Percentiles rank a stretch among this genome's conserved stretches.
Conservation (phyloP, 1,140 invertebrate genomes). For the Drosophila rufa region DNA sequence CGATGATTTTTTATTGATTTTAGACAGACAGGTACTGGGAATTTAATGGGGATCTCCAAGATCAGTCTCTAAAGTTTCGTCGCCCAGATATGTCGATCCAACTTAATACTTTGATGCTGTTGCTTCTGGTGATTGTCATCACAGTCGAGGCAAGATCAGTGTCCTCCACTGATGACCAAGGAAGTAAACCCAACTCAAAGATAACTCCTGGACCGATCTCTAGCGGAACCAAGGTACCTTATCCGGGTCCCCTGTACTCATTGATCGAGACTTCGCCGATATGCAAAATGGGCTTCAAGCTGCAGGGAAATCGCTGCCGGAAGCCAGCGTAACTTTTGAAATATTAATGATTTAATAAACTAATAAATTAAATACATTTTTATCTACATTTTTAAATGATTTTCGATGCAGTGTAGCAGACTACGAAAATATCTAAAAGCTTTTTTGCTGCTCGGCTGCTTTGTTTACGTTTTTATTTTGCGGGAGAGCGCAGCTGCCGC, state of each 20-base stretch:
- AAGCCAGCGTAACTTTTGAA: slow-evolving; percentile 27
- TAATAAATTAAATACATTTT: too few relatives aligned
- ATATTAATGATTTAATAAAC: too few relatives aligned
- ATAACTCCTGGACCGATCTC: background rate
- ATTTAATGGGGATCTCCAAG: slow-evolving; percentile 8
- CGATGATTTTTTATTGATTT: background rate
- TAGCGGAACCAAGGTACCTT: background rate
- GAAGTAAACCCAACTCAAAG: slow-evolving; percentile 4
- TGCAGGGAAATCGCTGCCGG: slow-evolving; percentile 56
- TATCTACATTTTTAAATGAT: too few relatives aligned
- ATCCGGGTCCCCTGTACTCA: slow-evolving; percentile 33
- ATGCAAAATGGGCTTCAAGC: slow-evolving; percentile 34
- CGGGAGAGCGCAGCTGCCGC: slow-evolving; percentile 5
- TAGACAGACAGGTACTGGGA: background rate
- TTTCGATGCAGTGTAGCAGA: slow-evolving; percentile 7
- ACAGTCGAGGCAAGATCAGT: slow-evolving; percentile 7
- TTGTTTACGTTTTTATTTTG: slow-evolving; percentile 44
- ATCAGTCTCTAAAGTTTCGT: slow-evolving; percentile 52
- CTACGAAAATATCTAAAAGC: slow-evolving; percentile 14
- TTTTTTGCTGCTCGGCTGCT: slow-evolving; percentile 19
- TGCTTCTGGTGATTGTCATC: slow-evolving; percentile 12
- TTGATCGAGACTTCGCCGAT: slow-evolving; percentile 30
- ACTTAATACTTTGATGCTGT: slow-evolving; percentile 3
- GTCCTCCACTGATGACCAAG: slow-evolving; percentile 6
- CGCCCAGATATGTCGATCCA: slow-evolving; percentile 1